phyloP scores from a whole-genome alignment of 1,140 invertebrate genomes.

The Pinna nobilis region DNA sequence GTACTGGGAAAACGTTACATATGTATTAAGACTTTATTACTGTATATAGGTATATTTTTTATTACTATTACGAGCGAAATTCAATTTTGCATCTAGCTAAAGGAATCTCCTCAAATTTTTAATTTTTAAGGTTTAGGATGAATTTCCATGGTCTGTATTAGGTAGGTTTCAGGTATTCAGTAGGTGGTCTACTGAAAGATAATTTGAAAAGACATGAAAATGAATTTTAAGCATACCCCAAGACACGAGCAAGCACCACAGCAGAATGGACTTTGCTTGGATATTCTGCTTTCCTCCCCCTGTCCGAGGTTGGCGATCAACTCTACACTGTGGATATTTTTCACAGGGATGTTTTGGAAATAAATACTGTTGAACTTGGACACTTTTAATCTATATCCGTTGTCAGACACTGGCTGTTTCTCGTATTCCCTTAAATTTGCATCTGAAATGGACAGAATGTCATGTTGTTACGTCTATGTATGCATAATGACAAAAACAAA shows the following conservation, averaged over 20 bases:
- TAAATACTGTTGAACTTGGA: slow-evolving; percentile 52
- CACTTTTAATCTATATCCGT: slow-evolving; percentile 56
- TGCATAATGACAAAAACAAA: no score
- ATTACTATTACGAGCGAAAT: no score
- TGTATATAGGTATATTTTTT: no score
- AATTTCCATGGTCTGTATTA: neutral
- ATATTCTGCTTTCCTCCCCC: slow-evolving; percentile 55
- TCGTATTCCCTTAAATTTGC: slow-evolving; percentile 50
- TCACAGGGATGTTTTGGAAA: slow-evolving; percentile 61
- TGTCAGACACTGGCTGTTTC: slow-evolving; percentile 19
- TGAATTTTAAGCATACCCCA: slow-evolving; percentile 40
- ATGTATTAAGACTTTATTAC: no score
- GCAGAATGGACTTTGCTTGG: slow-evolving; percentile 40
- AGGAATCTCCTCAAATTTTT: no score
- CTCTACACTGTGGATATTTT: slow-evolving; percentile 57
- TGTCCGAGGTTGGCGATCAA: slow-evolving; percentile 52
- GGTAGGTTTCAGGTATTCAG: neutral
- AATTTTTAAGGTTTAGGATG: neutral
- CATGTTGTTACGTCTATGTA: neutral
- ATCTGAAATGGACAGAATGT: slow-evolving; percentile 34
- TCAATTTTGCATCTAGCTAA: no score
- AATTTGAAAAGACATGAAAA: neutral
- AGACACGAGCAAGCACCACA: slow-evolving; percentile 57
- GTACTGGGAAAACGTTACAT: no score
- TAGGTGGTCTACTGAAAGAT: neutral